phyloP scores from a whole-genome alignment of 2,888 invertebrate genomes.

The Drosophila diplacantha region DNA sequence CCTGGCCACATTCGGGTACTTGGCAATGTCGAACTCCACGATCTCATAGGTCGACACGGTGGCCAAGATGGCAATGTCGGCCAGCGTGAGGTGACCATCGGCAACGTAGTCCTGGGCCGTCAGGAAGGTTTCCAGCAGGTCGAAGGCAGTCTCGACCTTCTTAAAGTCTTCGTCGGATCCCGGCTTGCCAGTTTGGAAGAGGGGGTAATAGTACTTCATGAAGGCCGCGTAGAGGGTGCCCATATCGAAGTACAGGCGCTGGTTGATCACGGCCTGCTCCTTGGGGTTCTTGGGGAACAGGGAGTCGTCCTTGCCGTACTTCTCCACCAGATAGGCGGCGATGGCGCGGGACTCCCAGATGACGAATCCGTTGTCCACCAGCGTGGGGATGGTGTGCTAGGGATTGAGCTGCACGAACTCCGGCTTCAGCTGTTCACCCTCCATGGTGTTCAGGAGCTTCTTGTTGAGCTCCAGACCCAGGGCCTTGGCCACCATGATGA shows the following conservation, averaged over 20 bases:
- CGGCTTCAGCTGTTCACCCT: conserved; percentile 4
- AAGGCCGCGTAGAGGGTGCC: conserved; percentile 3
- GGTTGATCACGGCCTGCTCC: conserved; percentile 6
- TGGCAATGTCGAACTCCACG: neutral
- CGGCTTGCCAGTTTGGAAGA: neutral
- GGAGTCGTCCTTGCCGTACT: conserved; percentile 3
- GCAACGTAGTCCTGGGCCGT: conserved; percentile 3
- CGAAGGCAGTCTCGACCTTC: conserved; percentile 3
- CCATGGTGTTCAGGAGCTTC: neutral
- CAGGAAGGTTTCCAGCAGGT: neutral
- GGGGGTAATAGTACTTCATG: conserved; percentile 1
- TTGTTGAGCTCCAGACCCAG: conserved; percentile 3
- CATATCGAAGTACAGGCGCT: conserved; percentile 6
- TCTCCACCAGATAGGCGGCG: conserved; percentile 3
- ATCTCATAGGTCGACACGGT: conserved; percentile 1
- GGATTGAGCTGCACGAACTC: conserved; percentile 2
- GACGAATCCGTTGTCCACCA: neutral
- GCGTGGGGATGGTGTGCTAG: conserved; percentile 5
- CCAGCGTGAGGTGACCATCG: neutral
- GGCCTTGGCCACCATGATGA: conserved; percentile 9
- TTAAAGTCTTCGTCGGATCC: neutral
- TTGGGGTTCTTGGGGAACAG: conserved; percentile 9
- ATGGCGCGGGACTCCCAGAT: conserved; percentile 7
- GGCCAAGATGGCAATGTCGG: neutral
- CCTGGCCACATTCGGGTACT: conserved; percentile 5